phyloP scores from a whole-genome alignment of 2,888 invertebrate genomes.

The Ennomos quercinarius region DNA sequence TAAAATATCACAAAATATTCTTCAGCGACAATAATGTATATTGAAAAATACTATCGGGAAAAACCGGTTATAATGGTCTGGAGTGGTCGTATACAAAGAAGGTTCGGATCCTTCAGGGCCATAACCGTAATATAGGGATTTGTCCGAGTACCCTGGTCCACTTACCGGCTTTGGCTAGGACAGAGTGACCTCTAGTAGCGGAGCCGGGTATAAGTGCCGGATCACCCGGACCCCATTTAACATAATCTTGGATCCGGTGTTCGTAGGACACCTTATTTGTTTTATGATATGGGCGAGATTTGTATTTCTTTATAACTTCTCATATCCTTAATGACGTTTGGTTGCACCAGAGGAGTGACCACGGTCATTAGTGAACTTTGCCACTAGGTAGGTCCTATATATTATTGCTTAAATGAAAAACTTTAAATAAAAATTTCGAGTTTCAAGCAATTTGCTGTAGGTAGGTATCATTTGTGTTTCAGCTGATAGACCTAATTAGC shows the following conservation, averaged over 20 bases:
- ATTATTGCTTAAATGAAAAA: no score
- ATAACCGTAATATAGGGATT: conserved; percentile 74
- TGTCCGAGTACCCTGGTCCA: conserved; percentile 69
- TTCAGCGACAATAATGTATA: conserved; percentile 44
- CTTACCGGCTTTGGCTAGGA: conserved; percentile 69
- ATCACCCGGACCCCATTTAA: conserved; percentile 64
- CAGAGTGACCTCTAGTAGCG: conserved; percentile 56
- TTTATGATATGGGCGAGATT: conserved; percentile 39
- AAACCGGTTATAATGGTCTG: conserved; percentile 56
- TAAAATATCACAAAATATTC: conserved; percentile 38
- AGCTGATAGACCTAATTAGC: conserved; percentile 7
- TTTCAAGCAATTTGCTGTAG: no score
- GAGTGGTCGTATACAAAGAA: conserved; percentile 60
- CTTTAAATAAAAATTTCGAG: no score
- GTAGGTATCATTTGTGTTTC: no score
- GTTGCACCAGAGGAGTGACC: conserved; percentile 12
- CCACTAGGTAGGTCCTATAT: no score
- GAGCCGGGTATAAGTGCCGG: conserved; percentile 64
- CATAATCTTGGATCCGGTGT: conserved; percentile 64
- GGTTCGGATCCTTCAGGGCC: conserved; percentile 57
- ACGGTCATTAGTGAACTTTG: no score
- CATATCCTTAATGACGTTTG: conserved; percentile 19
- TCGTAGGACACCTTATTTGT: conserved; percentile 43
- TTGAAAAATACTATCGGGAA: conserved; percentile 56
- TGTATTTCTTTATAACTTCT: conserved; percentile 35